phyloP scores from a whole-genome alignment of 2,113 vertebrate genomes.

The Meleagris gallopavo region DNA sequence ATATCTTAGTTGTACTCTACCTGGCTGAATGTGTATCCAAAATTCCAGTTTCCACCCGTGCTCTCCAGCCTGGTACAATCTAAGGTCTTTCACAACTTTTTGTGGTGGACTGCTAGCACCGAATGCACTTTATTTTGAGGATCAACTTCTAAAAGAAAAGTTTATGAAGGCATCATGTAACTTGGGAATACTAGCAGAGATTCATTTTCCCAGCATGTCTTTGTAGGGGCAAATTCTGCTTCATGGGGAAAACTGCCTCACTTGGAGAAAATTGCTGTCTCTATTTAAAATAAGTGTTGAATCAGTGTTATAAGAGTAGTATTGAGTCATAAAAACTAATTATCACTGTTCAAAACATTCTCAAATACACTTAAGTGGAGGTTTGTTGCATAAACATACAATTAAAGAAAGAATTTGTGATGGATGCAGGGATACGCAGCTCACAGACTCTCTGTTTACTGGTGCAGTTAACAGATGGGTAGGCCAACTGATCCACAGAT shows the following conservation, averaged over 20 bases:
- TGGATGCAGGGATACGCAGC: slow-evolving; percentile 74
- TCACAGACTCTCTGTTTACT: slow-evolving; percentile 81
- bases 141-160: not conserved
- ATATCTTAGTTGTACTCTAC: not conserved
- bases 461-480: slow-evolving; percentile 84
- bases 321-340: slow-evolving; percentile 80
- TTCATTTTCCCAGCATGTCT: not conserved
- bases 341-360: slow-evolving; percentile 78
- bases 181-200: not conserved
- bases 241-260: not conserved
- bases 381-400: slow-evolving; percentile 81
- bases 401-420: slow-evolving; percentile 84
- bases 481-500: slow-evolving; percentile 85
- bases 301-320: slow-evolving; percentile 66
- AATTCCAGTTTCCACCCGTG: not conserved
- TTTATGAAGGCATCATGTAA: not conserved
- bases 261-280: slow-evolving; percentile 23
- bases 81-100: not conserved
- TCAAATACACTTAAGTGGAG: slow-evolving; percentile 79
- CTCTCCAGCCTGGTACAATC: not conserved
- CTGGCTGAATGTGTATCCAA: not conserved
- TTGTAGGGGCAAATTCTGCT: slow-evolving; percentile 17
- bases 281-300: slow-evolving; percentile 60
- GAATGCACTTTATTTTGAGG: not conserved
- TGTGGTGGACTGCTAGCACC: not conserved